Conservation (phyloP, 2,113 vertebrate genomes). For the Bufo gargarizans region DNA sequence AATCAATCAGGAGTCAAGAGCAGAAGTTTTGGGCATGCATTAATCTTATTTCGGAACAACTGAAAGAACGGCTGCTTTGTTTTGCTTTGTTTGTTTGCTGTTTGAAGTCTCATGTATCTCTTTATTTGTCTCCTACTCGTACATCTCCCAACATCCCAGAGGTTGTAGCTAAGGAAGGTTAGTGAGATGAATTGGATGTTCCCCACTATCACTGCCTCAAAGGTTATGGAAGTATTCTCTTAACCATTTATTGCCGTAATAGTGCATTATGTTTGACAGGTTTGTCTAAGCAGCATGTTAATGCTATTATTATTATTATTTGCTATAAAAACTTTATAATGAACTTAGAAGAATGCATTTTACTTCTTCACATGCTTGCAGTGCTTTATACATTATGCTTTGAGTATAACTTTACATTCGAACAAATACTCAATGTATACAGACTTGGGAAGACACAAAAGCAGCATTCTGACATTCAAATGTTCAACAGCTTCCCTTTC, state of each 20-base stretch:
- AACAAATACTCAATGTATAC: background rate
- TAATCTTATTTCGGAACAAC: background rate
- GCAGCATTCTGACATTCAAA: background rate
- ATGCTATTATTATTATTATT: background rate
- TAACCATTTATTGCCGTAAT: background rate
- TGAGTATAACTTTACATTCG: background rate
- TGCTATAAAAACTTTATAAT: background rate
- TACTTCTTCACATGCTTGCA: background rate
- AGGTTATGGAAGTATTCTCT: constrained; percentile 5
- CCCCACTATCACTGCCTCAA: background rate
- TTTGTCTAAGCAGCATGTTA: background rate
- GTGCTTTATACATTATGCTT: background rate
- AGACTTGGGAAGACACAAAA: background rate
- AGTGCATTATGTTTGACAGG: background rate
- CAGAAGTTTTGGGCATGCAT: background rate
- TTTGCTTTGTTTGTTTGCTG: background rate
- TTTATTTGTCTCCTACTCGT: background rate
- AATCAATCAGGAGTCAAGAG: background rate
- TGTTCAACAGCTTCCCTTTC: background rate
- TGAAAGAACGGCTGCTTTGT: background rate
- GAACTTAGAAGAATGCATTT: background rate
- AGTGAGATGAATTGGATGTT: constrained; percentile 24
- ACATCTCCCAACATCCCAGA: constrained; percentile 1
- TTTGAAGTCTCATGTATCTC: background rate
- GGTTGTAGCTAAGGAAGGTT: background rate